phyloP scores from a whole-genome alignment of 2,888 invertebrate species.

The Leptura quadrifasciata region DNA sequence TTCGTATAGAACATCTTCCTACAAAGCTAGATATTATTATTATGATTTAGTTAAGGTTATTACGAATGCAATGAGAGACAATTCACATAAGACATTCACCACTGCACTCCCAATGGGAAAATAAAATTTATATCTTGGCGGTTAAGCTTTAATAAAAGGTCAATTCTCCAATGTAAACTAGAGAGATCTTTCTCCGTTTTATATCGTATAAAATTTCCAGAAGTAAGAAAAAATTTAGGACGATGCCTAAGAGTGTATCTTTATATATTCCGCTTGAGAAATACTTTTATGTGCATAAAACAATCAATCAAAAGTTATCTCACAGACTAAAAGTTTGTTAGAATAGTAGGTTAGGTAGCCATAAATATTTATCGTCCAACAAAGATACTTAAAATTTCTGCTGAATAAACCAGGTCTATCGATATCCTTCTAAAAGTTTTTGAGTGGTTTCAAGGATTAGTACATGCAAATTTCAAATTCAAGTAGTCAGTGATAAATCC shows the following conservation, averaged over 20 bases:
- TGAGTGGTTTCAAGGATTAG: background rate
- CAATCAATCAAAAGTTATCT: background rate
- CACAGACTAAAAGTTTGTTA: background rate
- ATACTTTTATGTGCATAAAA: background rate
- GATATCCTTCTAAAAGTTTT: slow-evolving; percentile 18
- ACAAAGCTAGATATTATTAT: too few species aligned
- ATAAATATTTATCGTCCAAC: slow-evolving; percentile 26
- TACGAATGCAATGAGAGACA: background rate
- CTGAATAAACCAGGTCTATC: background rate
- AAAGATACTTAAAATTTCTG: background rate
- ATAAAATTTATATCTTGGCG: background rate
- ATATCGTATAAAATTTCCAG: background rate
- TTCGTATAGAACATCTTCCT: too few species aligned
- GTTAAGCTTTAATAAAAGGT: background rate
- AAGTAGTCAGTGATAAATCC: slow-evolving; percentile 26
- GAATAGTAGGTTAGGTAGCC: slow-evolving; percentile 8
- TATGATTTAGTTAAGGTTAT: too few species aligned
- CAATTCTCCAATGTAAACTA: background rate
- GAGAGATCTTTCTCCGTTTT: background rate
- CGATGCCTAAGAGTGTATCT: background rate
- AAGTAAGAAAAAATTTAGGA: background rate
- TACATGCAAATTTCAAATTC: slow-evolving; percentile 6
- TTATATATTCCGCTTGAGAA: background rate
- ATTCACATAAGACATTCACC: background rate
- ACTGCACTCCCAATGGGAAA: background rate